Evolutionary conservation across 23 tunicate genomes (phyloP), one percentile per base, ranked within the genome.

Genomic region (Phallusia fumigata): DNA sequence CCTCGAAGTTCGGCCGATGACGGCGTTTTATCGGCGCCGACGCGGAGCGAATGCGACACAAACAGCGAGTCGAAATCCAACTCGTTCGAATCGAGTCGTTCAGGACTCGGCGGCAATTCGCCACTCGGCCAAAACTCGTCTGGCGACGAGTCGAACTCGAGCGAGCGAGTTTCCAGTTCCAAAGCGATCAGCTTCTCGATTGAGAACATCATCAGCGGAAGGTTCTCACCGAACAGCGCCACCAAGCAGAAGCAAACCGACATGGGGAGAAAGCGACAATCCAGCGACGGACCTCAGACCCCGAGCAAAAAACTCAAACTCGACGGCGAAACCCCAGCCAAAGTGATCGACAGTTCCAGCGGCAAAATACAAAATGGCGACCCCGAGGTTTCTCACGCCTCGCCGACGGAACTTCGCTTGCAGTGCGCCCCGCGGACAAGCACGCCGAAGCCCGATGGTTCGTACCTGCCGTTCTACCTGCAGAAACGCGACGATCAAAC

Each of bases 151-250:
- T 58, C 69, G 69, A 5, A 40, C 47, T 21, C 69, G 28, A 24
- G 13, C 16, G 28, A 24, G 3, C 26, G 28, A 58, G 28, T 58
- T 24, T 1, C 69, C 3, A 58, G 28, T 77, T 45, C 81, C 53
- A 36, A 40, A 45, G 21, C 53, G 2, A 40, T 77, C 58, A 45
- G 22, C 53, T 77, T 77, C 31, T 77, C 81, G 58, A 77, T 77
- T 36, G 81, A 77, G 31, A 77, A 77, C 26, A 77, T 77, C 31
- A 77, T 77, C 19, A 77, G 81, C 53, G 81, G 58, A 19, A 22
- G 81, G 11, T 77, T 35, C 35, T 77, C 81, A 13, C 81, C 81
- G 2, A 77, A 77, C 5, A n/a, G 35, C 36, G 21, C 53, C 3
- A 77, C 10, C 33, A 34, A 32, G 12, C 53, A 44, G 1, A 28